These are phyloP conservation scores for Rotaria macrura DNA, from an alignment of 2,888 invertebrate species.

Conservation along the genomic window DNA sequence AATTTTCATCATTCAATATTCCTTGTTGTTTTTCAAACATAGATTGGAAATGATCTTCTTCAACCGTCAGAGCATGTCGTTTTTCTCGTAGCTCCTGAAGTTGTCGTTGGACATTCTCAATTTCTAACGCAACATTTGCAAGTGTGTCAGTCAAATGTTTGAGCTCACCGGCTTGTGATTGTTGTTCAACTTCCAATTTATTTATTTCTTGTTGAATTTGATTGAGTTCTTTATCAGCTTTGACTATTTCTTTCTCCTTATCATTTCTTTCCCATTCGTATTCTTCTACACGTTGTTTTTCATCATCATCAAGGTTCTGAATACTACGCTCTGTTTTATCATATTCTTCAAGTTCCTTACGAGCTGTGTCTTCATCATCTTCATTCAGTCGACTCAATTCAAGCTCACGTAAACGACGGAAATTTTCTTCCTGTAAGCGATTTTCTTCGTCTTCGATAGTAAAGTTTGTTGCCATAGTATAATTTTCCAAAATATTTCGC, in stretches of 20 bases:
- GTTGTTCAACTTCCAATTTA: not conserved
- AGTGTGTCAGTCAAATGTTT: not conserved
- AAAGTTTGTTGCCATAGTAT: not conserved
- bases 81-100: not conserved
- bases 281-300: not conserved
- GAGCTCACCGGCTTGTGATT: not conserved
- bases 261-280: not conserved
- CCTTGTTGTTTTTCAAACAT: not conserved
- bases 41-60: not conserved
- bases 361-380: not conserved
- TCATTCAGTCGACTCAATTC: not conserved
- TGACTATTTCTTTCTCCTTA: not conserved
- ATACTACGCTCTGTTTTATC: not conserved
- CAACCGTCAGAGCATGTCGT: not conserved
- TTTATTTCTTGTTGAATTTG: not conserved
- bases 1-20: not conserved
- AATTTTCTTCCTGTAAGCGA: not conserved
- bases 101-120: not conserved
- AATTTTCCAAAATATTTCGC: too few relatives aligned
- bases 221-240: not conserved
- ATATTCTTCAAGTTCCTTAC: not conserved
- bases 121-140: not conserved
- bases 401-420: not conserved
- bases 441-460: not conserved
- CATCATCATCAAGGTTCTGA: not conserved